Conservation (phyloP, 2,797 vertebrate species). For the Anas bahamensis region DNA sequence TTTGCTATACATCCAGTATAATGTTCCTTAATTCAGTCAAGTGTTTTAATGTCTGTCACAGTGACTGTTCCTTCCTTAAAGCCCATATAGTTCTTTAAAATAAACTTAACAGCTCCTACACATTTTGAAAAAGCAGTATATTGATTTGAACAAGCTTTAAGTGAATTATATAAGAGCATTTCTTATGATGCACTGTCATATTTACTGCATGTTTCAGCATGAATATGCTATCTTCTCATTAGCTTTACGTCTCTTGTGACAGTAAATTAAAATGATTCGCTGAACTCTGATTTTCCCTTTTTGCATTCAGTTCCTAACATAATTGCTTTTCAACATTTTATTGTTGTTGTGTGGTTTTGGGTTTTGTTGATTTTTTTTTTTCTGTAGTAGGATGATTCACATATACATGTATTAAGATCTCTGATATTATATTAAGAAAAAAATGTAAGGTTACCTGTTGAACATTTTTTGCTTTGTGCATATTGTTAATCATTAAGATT, state of each 20-base stretch:
- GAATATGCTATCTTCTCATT: slow-evolving; percentile 40
- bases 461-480: background rate
- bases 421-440: background rate
- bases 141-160: slow-evolving; percentile 57
- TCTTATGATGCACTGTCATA: slow-evolving; percentile 55
- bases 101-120: slow-evolving; percentile 56
- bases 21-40: slow-evolving; percentile 52
- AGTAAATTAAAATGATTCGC: slow-evolving; percentile 67
- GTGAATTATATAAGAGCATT: slow-evolving; percentile 55
- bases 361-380: background rate
- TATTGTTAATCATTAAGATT: slow-evolving; percentile 6
- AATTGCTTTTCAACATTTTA: slow-evolving; percentile 48
- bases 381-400: background rate
- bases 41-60: slow-evolving; percentile 58
- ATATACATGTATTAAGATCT: background rate
- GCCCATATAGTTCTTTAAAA: slow-evolving; percentile 59
- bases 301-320: slow-evolving; percentile 41
- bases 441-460: background rate
- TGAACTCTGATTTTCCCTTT: slow-evolving; percentile 70
- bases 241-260: slow-evolving; percentile 36
- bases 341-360: background rate
- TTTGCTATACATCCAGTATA: slow-evolving; percentile 35
- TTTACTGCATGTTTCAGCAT: slow-evolving; percentile 48
- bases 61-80: slow-evolving; percentile 47
- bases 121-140: slow-evolving; percentile 51